phyloP scores from a whole-genome alignment of 2,888 invertebrate genomes.

The Epirrita christyi region DNA sequence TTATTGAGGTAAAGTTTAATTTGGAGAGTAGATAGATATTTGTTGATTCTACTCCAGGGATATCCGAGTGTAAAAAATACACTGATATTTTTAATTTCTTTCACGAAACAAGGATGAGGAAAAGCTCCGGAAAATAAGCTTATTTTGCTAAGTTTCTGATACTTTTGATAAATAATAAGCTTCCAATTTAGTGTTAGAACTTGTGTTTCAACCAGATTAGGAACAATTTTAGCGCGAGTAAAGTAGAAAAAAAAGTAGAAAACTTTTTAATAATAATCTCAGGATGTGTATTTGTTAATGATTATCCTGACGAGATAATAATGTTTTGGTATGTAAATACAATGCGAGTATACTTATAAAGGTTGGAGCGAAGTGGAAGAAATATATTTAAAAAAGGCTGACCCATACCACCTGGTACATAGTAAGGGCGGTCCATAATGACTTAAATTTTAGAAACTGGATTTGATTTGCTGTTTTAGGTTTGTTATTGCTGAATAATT shows the following conservation, averaged over 20 bases:
- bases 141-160: neutral
- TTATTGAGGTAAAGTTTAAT: too few relatives aligned
- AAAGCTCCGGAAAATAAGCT: neutral
- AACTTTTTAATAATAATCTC: neutral
- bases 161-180: neutral
- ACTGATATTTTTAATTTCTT: neutral
- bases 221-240: neutral
- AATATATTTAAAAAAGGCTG: neutral
- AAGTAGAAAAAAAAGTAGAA: too few relatives aligned
- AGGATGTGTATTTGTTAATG: too few relatives aligned
- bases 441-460: neutral
- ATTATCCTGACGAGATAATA: neutral
- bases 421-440: too few relatives aligned
- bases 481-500: conserved; percentile 5
- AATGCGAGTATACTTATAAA: too few relatives aligned
- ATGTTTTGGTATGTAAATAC: too few relatives aligned
- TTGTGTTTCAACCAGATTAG: neutral
- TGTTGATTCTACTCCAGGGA: neutral
- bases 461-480: conserved; percentile 7
- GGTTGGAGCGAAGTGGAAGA: neutral
- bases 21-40: neutral
- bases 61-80: neutral
- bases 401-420: too few relatives aligned
- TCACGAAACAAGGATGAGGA: neutral
- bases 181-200: neutral